These are phyloP conservation scores for Eurois occulta DNA, from an alignment of 2,888 invertebrate genomes.

Conservation along the genomic window DNA sequence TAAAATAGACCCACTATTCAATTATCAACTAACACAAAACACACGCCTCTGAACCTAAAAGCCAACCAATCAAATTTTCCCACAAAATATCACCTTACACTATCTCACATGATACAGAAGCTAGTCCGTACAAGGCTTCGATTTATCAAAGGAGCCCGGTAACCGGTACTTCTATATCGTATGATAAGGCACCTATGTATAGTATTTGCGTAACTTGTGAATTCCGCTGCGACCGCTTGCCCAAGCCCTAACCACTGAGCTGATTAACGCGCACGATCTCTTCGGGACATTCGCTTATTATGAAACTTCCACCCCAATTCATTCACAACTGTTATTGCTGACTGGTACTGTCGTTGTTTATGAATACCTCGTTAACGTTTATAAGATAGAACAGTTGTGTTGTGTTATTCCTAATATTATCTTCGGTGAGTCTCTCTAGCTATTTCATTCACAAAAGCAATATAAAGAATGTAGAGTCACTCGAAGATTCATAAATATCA, in stretches of 20 bases:
- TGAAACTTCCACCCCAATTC: constrained; percentile 55
- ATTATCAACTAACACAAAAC: constrained; percentile 20
- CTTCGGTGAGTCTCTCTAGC: not conserved
- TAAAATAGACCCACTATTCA: constrained; percentile 35
- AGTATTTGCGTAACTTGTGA: constrained; percentile 61
- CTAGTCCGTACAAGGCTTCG: constrained; percentile 29
- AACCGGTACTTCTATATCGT: constrained; percentile 42
- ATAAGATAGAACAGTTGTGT: not conserved
- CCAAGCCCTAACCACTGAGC: constrained; percentile 52
- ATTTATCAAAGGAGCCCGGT: constrained; percentile 48
- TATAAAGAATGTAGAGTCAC: constrained; percentile 16
- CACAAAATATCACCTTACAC: constrained; percentile 66
- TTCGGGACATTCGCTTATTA: constrained; percentile 49
- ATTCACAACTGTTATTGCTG: constrained; percentile 47
- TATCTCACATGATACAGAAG: constrained; percentile 39
- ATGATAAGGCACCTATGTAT: constrained; percentile 23
- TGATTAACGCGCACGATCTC: constrained; percentile 57
- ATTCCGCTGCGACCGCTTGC: constrained; percentile 60
- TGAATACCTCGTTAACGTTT: constrained; percentile 33
- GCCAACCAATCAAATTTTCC: constrained; percentile 50
- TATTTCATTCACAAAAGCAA: constrained; percentile 39
- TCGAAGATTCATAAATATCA: constrained; percentile 48
- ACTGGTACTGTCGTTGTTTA: constrained; percentile 42
- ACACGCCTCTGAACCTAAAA: constrained; percentile 9
- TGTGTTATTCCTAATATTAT: not conserved